Base-by-base conservation (phyloP, 1,140 invertebrate genomes). In the Drusus annulatus region DNA sequence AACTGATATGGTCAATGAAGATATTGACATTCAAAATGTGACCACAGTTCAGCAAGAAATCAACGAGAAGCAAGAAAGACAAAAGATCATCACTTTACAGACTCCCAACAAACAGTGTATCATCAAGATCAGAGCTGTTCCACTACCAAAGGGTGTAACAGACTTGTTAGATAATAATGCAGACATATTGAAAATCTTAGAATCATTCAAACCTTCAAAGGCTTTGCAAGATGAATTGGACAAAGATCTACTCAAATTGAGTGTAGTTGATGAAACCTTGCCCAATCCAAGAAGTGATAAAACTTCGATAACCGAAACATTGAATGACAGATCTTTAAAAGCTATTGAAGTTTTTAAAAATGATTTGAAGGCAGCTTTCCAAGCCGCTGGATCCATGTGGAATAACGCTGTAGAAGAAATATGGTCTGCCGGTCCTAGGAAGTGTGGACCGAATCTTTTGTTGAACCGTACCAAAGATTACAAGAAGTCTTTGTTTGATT, bases 381-480 rank as follows among this genome's bases (percentile, higher is more conserved):
- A 90, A 58, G 90, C 93, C 82, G 86, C 90, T 62, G 92, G 90
- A 1, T 89, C 89, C 71, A 89, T 92, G 84, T 92, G 91, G 89
- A 90, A 89, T 62, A 88, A 92, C 60, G 86, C 91, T 76, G 89
- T 95, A 0, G 90, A 95, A 76, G 90, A 93, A 84, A 96, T 99
- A 82, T 98, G 97, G 97, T 93, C 94, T 1, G 95, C 98, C 86
- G 98, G 98, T 0, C 98, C 98, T 15, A 92, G 94, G 81, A 93
- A 95, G 85, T 96, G 94, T 86, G 97, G 97, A 15, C 93, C 96
- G 4, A 99, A 99, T 90, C 90, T 99, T 80, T 87, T 99, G 15
- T 85, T 98, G 0, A 98, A 98, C 87, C 89, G 93, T 79, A 90
- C 94, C 1, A 89, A 85, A 19, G 92, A 92, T 85, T 94, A 92